Conservation (phyloP, 2,113 vertebrate species). For the Spilogale gracilis region DNA sequence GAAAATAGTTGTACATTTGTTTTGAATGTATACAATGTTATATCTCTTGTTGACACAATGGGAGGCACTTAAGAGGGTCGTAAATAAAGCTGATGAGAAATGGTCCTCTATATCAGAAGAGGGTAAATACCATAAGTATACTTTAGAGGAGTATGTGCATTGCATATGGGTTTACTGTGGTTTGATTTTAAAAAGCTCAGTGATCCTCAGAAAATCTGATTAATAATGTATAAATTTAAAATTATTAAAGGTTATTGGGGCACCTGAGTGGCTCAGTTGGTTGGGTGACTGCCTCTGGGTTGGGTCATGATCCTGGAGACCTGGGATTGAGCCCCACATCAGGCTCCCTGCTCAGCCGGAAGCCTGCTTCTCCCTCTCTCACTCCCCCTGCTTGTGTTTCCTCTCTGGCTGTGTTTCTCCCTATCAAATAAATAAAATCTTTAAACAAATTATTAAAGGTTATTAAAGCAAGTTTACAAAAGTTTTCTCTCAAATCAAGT, state of each 20-base stretch:
- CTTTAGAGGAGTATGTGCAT: neutral
- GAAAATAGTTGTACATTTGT: neutral
- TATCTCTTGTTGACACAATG: neutral
- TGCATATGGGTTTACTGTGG: neutral
- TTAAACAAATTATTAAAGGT: neutral
- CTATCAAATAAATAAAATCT: too few relatives aligned
- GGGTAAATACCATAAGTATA: neutral
- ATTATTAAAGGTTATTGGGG: neutral
- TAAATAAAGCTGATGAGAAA: neutral
- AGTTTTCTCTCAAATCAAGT: neutral
- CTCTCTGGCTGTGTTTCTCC: too few relatives aligned
- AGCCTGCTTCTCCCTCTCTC: too few relatives aligned
- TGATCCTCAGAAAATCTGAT: neutral
- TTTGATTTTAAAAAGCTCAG: neutral
- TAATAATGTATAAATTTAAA: neutral
- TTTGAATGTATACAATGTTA: neutral
- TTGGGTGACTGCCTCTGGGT: too few relatives aligned
- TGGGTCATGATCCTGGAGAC: too few relatives aligned
- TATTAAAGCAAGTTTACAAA: neutral
- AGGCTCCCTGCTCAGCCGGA: too few relatives aligned
- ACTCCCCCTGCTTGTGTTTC: too few relatives aligned
- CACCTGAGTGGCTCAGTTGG: too few relatives aligned
- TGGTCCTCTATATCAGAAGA: neutral
- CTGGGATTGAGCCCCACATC: too few relatives aligned
- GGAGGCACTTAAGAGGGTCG: neutral